These are phyloP conservation scores for Panonychus citri DNA, from an alignment of 1,140 invertebrate genomes.

Conservation along the genomic window DNA sequence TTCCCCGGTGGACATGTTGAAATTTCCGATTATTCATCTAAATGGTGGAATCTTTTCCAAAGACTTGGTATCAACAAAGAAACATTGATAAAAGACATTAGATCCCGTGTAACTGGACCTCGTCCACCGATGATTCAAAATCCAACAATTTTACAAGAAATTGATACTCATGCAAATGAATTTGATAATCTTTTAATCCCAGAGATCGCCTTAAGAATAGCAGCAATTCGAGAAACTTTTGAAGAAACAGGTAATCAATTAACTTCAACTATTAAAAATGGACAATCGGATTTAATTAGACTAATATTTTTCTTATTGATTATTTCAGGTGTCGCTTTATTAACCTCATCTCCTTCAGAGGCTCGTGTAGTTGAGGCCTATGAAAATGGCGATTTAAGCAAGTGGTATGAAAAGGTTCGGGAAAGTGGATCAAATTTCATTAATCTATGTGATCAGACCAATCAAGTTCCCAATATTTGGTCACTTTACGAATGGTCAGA, in stretches of 20 bases:
- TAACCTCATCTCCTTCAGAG: too few species aligned
- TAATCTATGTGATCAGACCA: constrained; percentile 38
- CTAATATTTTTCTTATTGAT: too few species aligned
- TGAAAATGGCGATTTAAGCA: constrained; percentile 24
- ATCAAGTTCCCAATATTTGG: constrained; percentile 57
- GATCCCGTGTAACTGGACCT: constrained; percentile 6
- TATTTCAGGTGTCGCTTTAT: background rate
- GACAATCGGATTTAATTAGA: background rate
- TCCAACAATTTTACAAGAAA: constrained; percentile 8
- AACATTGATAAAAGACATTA: background rate
- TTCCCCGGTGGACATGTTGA: constrained; percentile 54
- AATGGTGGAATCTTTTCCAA: constrained; percentile 43
- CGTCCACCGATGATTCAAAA: constrained; percentile 15
- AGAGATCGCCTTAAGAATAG: constrained; percentile 50
- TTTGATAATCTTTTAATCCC: constrained; percentile 22
- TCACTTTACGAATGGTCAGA: constrained; percentile 55
- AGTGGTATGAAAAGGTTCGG: constrained; percentile 43
- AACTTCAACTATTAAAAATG: too few species aligned
- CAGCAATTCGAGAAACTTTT: constrained; percentile 70
- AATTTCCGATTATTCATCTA: constrained; percentile 35
- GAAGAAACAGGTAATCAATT: constrained; percentile 47
- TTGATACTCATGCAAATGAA: background rate
- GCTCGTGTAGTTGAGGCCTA: background rate
- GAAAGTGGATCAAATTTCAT: constrained; percentile 45
- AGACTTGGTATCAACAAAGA: constrained; percentile 8